Conservation (phyloP, 2,797 vertebrate species). For the Xenops minutus region DNA sequence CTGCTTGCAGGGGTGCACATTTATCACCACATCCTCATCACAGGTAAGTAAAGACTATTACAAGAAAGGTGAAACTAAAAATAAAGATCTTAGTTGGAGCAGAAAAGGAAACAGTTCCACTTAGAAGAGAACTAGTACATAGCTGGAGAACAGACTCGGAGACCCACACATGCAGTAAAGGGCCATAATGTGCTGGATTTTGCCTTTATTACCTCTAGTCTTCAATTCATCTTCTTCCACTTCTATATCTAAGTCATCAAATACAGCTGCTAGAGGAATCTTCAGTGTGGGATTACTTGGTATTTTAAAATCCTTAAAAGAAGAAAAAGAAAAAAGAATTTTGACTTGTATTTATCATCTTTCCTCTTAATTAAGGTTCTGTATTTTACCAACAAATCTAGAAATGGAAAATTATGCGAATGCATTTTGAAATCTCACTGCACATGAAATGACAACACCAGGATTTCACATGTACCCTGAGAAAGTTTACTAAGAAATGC, state of each 20-base stretch:
- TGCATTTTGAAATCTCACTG: background rate
- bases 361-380: background rate
- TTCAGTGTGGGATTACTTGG: slow-evolving; percentile 86
- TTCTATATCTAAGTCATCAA: slow-evolving; percentile 93
- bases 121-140: background rate
- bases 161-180: background rate
- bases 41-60: background rate
- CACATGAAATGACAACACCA: background rate
- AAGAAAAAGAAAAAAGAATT: background rate
- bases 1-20: background rate
- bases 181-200: background rate
- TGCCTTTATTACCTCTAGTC: slow-evolving; percentile 82
- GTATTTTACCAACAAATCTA: background rate
- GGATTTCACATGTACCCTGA: background rate
- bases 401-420: background rate
- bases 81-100: background rate
- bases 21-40: background rate
- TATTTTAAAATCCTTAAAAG: slow-evolving; percentile 82
- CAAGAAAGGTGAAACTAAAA: background rate
- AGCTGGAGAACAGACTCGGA: background rate
- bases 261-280: slow-evolving; percentile 84
- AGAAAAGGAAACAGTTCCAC: background rate
- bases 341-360: background rate
- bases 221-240: slow-evolving; percentile 91
- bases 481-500: background rate